Conservation (phyloP, 2,113 vertebrate genomes). For the Morphnarchus princeps region DNA sequence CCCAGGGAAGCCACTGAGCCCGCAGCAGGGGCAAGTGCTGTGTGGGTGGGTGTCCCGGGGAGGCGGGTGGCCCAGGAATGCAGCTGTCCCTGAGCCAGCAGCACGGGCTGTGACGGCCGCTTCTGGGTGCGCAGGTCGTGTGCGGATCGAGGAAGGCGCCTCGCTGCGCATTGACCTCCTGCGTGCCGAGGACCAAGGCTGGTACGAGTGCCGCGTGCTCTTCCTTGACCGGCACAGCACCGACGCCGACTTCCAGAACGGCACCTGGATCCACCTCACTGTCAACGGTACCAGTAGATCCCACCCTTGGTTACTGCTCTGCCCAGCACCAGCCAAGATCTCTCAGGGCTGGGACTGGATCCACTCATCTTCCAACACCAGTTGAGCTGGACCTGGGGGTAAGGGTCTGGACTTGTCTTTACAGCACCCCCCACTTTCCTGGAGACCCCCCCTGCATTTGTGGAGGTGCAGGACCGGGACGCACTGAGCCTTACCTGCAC, state of each 20-base stretch:
- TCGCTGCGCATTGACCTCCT: constrained; percentile 86
- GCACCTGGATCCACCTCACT: constrained; percentile 95
- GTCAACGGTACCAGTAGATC: constrained; percentile 70
- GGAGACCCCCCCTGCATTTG: constrained; percentile 82
- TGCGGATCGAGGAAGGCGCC: constrained; percentile 82
- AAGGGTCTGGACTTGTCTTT: not conserved
- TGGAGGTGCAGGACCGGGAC: constrained; percentile 85
- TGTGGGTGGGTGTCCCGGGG: rapidly evolving
- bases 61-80: rapidly evolving
- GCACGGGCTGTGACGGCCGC: rapidly evolving
- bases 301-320: rapidly evolving
- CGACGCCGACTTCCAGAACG: constrained; percentile 87
- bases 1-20: not conserved
- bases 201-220: constrained; percentile 95
- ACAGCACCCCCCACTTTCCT: constrained; percentile 88
- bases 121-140: constrained; percentile 75
- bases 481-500: constrained; percentile 83
- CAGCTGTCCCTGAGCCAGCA: not conserved
- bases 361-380: not conserved
- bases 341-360: not conserved
- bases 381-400: not conserved
- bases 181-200: constrained; percentile 90
- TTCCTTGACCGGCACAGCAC: constrained; percentile 82
- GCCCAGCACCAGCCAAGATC: rapidly evolving
- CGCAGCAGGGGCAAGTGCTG: rapidly evolving